These are phyloP conservation scores for Halictus quadricinctus DNA, from an alignment of 2,888 invertebrate species.

Conservation along the genomic window DNA sequence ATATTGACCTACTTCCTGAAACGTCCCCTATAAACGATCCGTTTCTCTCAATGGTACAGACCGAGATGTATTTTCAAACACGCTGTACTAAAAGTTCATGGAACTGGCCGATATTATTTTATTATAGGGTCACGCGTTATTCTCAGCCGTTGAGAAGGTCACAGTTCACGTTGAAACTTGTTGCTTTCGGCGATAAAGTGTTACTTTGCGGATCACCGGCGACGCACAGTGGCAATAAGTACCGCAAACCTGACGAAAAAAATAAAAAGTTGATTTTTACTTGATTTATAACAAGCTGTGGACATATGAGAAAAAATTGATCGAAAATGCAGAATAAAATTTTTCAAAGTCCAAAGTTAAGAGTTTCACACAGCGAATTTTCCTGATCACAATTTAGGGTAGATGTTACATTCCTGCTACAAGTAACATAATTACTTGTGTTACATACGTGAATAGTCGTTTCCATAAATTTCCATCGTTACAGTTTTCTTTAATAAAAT, in stretches of 20 bases:
- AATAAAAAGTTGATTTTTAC: not conserved
- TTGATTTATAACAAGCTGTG: not conserved
- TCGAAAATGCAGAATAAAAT: not conserved
- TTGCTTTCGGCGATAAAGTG: not conserved
- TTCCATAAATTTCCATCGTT: no score
- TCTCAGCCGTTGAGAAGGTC: not conserved
- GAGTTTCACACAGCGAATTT: no score
- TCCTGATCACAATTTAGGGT: no score
- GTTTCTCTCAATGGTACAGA: not conserved
- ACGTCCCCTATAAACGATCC: not conserved
- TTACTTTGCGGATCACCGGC: slow-evolving; percentile 4
- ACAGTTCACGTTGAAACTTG: not conserved
- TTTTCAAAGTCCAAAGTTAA: not conserved
- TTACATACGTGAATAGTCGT: no score
- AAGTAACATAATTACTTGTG: no score
- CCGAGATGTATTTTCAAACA: not conserved
- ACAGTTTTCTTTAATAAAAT: no score
- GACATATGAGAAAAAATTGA: not conserved
- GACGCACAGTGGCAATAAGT: not conserved
- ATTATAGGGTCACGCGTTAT: not conserved
- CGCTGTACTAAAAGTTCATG: not conserved
- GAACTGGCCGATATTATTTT: not conserved
- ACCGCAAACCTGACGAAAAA: not conserved
- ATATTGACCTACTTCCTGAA: slow-evolving; percentile 1
- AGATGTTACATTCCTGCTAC: no score